Evolutionary conservation across 2,888 invertebrate genomes (phyloP), one percentile per base, ranked within the genome.

Genomic region (Rapana venosa): DNA sequence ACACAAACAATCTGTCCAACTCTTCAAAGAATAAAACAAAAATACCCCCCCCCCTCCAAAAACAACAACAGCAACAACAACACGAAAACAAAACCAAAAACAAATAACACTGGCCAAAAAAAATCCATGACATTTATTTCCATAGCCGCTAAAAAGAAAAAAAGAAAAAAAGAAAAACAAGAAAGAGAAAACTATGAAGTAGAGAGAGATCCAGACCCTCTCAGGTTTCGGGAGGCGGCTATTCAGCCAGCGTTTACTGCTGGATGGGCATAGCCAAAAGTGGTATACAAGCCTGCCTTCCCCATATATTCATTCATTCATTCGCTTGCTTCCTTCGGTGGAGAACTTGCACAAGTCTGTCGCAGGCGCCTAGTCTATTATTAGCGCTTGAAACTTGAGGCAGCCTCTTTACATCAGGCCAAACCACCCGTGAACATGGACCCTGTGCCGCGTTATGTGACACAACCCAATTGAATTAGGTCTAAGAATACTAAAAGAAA

Each of bases 381-480:
- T 79, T 79, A 79, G 77, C 77, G 32, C 13, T 79, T 26, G 77
- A 79, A 79, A 79, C 77, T 35, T 13, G 77, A 79, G 77, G 77
- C 77, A 32, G 77, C 13, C 17, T 79, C 77, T 79, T 79, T 79
- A 79, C 77, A 79, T 79, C 30, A 79, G 30, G 32, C 32, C 32
- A 79, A 79, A 79, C 77, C 77, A 79, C 77, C 77, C 77, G 77
- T 79, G 77, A 79, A 79, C 77, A 79, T 32, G 26, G 15, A 32
- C 26, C 32, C 30, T 79, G 32, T 32, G 77, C 47, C 77, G 77
- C n/a, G 77, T 79, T 32, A 79, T 79, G 77, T 79, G 77, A 79
- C 77, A 79, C 77, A 79, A 79, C 17, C 32, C 77, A 32, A 79
- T 79, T 79, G 26, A 79, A 74, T 74, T 47, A 47, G 47, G 47